Percentiles rank a stretch among this genome's conserved stretches.
Evolutionary conservation across 2,797 vertebrate genomes (phyloP).

Genomic region (Strix occidentalis): DNA sequence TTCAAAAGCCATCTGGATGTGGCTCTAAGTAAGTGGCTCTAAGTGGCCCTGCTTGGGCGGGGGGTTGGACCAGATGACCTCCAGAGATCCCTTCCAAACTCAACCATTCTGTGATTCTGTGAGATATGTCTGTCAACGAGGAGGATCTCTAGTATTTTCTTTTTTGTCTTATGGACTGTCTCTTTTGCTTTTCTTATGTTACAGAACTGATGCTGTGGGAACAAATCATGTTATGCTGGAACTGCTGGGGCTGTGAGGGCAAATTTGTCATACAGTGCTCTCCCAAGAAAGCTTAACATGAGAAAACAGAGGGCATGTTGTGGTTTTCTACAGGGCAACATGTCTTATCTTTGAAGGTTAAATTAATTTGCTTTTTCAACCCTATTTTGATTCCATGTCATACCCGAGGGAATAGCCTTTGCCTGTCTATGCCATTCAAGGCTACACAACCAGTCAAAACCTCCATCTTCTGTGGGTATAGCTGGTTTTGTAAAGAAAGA

Average conservation of each 20-base stretch:
- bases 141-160: background rate
- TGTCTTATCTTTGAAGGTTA: background rate
- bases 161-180: background rate
- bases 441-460: background rate
- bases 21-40: background rate
- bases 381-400: background rate
- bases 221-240: background rate
- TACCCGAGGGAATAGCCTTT: background rate
- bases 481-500: background rate
- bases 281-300: background rate
- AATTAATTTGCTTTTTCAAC: background rate
- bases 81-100: background rate
- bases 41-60: background rate
- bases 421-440: background rate
- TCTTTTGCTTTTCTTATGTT: background rate
- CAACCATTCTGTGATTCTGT: background rate
- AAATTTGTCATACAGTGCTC: background rate
- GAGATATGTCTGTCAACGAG: background rate
- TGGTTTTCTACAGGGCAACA: background rate
- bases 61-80: rapidly evolving
- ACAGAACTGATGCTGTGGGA: background rate
- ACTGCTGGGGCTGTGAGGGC: background rate
- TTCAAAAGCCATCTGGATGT: background rate
- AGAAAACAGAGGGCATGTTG: background rate
- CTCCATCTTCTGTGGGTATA: background rate